A percentile compares a stretch with the other conserved stretches of the same genome.
Conservation (phyloP, 2,113 vertebrate species). For the Cyprinodon variegatus region DNA sequence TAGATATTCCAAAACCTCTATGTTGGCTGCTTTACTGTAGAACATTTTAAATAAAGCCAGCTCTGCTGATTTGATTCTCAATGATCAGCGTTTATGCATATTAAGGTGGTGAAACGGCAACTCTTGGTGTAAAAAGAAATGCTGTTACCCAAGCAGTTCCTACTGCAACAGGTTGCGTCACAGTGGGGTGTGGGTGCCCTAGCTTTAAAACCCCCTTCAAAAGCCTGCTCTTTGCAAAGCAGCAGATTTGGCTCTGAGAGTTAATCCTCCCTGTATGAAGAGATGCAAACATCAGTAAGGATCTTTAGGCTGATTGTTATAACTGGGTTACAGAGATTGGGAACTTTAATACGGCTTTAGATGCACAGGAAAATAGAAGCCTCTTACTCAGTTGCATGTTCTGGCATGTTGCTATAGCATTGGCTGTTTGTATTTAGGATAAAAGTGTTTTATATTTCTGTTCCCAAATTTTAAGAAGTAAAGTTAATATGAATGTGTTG, state of each 20-base stretch:
- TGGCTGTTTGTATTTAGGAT: slow-evolving; percentile 16
- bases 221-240: slow-evolving; percentile 67
- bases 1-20: slow-evolving; percentile 63
- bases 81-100: slow-evolving; percentile 76
- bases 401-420: neutral
- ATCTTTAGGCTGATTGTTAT: slow-evolving; percentile 66
- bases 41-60: slow-evolving; percentile 67
- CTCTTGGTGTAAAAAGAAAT: slow-evolving; percentile 67
- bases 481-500: neutral
- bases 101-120: slow-evolving; percentile 70
- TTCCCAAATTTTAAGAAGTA: neutral
- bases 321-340: slow-evolving; percentile 67
- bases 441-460: neutral
- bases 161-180: slow-evolving; percentile 78
- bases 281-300: slow-evolving; percentile 71
- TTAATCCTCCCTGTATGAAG: slow-evolving; percentile 68
- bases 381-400: neutral
- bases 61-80: slow-evolving; percentile 61
- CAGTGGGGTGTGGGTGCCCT: slow-evolving; percentile 68
- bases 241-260: slow-evolving; percentile 68
- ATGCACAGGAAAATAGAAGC: slow-evolving; percentile 52
- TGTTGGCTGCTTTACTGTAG: slow-evolving; percentile 64
- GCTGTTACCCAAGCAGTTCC: slow-evolving; percentile 69
- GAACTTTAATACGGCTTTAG: slow-evolving; percentile 54
- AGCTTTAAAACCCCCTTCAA: slow-evolving; percentile 67